Conservation (phyloP, 2,113 vertebrate species). For the Rhegmatorhina hoffmannsi region DNA sequence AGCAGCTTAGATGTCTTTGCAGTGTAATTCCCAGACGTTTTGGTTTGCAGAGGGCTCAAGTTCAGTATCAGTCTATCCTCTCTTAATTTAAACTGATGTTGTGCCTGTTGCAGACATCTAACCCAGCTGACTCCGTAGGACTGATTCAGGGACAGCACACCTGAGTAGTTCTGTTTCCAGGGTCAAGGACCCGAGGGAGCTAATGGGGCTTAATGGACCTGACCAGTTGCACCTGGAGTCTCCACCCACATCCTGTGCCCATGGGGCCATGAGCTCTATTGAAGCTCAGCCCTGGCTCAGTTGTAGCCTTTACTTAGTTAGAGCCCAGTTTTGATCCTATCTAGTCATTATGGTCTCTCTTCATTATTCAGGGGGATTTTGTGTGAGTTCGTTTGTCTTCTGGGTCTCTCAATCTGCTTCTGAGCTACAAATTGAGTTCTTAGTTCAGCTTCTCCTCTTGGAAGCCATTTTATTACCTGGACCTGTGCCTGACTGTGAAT, state of each 20-base stretch:
- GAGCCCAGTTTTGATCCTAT: rapidly evolving
- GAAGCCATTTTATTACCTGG: background rate
- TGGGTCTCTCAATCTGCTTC: rapidly evolving
- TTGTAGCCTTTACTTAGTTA: rapidly evolving
- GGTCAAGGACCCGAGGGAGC: background rate
- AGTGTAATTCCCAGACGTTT: background rate
- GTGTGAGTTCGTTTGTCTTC: rapidly evolving
- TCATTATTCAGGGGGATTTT: rapidly evolving
- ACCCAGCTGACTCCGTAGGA: background rate
- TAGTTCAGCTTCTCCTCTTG: background rate
- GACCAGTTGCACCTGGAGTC: background rate
- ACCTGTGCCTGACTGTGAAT: background rate
- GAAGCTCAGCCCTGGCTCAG: rapidly evolving
- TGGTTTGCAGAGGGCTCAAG: background rate
- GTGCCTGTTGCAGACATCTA: background rate
- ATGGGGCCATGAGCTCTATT: background rate
- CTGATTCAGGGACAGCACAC: background rate
- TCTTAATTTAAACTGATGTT: background rate
- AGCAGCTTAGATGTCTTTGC: background rate
- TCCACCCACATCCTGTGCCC: background rate
- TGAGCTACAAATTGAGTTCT: background rate
- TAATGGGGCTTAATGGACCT: background rate
- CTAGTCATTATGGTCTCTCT: rapidly evolving
- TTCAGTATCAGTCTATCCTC: background rate
- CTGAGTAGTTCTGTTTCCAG: background rate